Conservation (phyloP, 2,888 invertebrate species). For the Cosmorhoe ocellata region DNA sequence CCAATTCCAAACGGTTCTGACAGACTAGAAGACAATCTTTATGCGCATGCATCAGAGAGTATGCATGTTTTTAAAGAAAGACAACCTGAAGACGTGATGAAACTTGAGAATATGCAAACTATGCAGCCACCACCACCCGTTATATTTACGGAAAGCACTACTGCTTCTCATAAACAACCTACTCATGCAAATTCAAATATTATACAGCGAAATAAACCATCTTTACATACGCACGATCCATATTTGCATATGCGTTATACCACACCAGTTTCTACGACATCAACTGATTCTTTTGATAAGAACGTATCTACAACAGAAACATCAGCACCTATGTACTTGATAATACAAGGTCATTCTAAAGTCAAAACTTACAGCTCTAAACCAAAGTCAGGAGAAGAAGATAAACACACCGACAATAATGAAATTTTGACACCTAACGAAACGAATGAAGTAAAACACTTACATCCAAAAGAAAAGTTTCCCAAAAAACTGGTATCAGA, state of each 20-base stretch:
- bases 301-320: conserved; percentile 64
- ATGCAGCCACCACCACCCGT: conserved; percentile 81
- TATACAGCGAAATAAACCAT: conserved; percentile 44
- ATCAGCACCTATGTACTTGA: conserved; percentile 86
- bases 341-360: conserved; percentile 93
- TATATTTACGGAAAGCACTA: conserved; percentile 47
- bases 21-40: conserved; percentile 68
- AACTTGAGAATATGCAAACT: conserved; percentile 82
- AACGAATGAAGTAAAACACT: conserved; percentile 81
- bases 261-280: conserved; percentile 77
- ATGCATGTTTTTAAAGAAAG: conserved; percentile 66
- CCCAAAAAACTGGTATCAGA: conserved; percentile 54
- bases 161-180: conserved; percentile 41
- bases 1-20: conserved; percentile 68
- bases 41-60: conserved; percentile 71
- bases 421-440: conserved; percentile 79
- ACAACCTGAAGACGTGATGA: conserved; percentile 46
- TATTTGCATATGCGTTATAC: conserved; percentile 74
- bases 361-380: conserved; percentile 91
- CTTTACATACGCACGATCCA: conserved; percentile 62
- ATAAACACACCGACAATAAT: conserved; percentile 63
- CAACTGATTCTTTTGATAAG: conserved; percentile 59
- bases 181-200: conserved; percentile 51
- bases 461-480: conserved; percentile 74
- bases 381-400: conserved; percentile 66